Evolutionary conservation across 2,113 vertebrate species (phyloP).

Genomic region (Microtus pennsylvanicus): DNA sequence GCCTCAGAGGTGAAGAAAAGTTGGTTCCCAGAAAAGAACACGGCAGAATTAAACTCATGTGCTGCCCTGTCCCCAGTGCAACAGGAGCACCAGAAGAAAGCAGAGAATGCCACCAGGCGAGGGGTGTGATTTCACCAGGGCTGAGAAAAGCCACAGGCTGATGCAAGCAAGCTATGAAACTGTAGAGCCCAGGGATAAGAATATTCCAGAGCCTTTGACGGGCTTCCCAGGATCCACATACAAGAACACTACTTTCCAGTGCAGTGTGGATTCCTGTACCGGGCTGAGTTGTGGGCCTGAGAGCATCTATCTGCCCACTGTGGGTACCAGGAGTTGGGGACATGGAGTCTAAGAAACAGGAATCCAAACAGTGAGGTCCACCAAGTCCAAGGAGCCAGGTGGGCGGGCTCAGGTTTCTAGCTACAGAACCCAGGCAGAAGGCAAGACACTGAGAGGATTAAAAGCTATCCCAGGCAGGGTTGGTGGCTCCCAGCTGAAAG

Average conservation of each 20-base stretch:
- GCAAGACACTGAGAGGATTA: neutral
- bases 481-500: neutral
- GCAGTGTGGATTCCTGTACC: neutral
- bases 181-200: neutral
- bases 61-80: neutral
- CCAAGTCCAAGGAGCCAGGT: too few species aligned
- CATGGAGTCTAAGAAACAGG: neutral
- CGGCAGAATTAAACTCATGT: neutral
- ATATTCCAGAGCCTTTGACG: neutral
- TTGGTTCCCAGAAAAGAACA: neutral
- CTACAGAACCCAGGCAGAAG: neutral
- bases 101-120: neutral
- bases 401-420: neutral
- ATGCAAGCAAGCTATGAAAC: neutral
- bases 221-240: neutral
- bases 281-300: neutral
- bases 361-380: neutral
- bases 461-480: neutral
- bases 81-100: neutral
- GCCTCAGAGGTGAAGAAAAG: neutral
- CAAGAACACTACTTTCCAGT: neutral
- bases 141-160: neutral
- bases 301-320: neutral
- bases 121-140: neutral
- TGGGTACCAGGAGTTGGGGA: neutral